Percentiles rank a stretch among this genome's conserved stretches.
Evolutionary conservation across 2,797 vertebrate genomes (phyloP).

Genomic region (Hylomyscus alleni): DNA sequence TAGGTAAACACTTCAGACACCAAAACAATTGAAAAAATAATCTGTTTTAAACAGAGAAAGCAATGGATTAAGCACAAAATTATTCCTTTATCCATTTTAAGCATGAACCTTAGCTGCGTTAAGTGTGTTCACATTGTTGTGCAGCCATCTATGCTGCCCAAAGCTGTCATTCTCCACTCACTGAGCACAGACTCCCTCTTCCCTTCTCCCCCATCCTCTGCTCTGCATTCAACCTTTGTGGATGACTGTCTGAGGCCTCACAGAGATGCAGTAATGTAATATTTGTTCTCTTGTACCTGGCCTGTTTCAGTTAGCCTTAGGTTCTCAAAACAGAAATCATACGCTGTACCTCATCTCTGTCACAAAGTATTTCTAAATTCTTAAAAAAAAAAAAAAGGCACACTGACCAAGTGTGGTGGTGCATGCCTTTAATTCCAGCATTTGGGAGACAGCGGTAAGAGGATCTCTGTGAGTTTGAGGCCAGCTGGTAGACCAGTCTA

Average conservation of each 20-base stretch:
- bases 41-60: neutral
- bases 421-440: neutral
- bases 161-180: neutral
- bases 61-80: slow-evolving; percentile 35
- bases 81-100: neutral
- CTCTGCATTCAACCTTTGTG: neutral
- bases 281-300: neutral
- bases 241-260: neutral
- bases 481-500: neutral
- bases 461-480: neutral
- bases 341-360: neutral
- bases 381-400: slow-evolving; percentile 27
- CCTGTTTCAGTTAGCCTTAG: slow-evolving; percentile 15
- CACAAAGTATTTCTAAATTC: slow-evolving; percentile 1
- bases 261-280: neutral
- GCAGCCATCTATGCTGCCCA: neutral
- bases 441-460: neutral
- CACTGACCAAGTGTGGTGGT: neutral
- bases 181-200: neutral
- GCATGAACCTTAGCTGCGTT: neutral
- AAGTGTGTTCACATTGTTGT: neutral
- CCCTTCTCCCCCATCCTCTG: rapidly evolving
- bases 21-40: neutral
- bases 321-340: slow-evolving; percentile 34
- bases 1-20: neutral